Conservation (phyloP, 2,113 vertebrate species). For the Calyptommatus sinebrachiatus region DNA sequence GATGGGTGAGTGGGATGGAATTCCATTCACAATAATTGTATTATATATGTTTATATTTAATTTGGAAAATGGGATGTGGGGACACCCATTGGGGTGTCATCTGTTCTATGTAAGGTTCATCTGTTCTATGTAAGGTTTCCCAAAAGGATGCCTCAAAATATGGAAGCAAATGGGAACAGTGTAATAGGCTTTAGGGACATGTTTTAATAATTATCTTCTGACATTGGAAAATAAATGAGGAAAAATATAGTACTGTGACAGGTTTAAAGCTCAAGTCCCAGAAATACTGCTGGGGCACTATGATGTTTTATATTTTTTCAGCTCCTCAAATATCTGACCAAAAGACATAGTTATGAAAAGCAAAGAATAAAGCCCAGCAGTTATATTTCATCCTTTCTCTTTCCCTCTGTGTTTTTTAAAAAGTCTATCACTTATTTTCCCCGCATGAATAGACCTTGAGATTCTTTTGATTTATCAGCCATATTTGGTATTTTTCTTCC, state of each 20-base stretch:
- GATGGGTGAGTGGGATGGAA: neutral
- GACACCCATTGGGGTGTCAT: constrained; percentile 3
- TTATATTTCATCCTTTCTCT: constrained; percentile 25
- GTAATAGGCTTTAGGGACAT: constrained; percentile 1
- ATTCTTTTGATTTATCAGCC: constrained; percentile 9
- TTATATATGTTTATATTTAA: neutral
- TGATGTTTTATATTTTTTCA: constrained; percentile 31
- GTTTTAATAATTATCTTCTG: constrained; percentile 22
- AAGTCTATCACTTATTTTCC: constrained; percentile 14
- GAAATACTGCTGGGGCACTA: constrained; percentile 1
- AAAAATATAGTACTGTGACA: constrained; percentile 23
- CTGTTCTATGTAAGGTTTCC: neutral
- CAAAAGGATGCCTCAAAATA: constrained; percentile 17
- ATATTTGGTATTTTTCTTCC: neutral
- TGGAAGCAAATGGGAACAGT: constrained; percentile 4
- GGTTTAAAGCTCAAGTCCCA: constrained; percentile 23
- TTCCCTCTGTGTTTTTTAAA: too few species aligned
- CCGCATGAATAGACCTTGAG: constrained; percentile 1
- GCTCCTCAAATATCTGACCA: constrained; percentile 27
- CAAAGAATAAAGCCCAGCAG: constrained; percentile 31
- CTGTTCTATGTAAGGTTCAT: constrained; percentile 15
- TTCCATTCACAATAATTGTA: neutral
- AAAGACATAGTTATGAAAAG: constrained; percentile 26
- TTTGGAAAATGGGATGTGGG: neutral
- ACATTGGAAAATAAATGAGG: constrained; percentile 28